Conservation (phyloP, 2,888 invertebrate genomes). For the Tachina grossa region DNA sequence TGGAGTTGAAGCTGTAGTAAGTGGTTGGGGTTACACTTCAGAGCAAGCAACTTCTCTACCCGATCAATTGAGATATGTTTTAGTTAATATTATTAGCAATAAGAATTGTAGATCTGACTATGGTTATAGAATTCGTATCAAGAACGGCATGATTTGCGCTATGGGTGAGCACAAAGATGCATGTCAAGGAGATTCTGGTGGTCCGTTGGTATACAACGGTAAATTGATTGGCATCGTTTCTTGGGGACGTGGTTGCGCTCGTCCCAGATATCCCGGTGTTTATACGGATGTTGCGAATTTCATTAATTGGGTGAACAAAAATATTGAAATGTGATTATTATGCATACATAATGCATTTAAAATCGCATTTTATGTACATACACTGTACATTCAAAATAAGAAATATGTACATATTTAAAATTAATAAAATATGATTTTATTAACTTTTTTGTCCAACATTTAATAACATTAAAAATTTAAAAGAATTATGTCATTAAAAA, state of each 20-base stretch:
- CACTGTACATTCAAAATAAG: no score
- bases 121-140: slow-evolving; percentile 74
- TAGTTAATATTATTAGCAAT: slow-evolving; percentile 81
- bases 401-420: no score
- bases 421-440: no score
- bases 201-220: slow-evolving; percentile 76
- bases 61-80: slow-evolving; percentile 80
- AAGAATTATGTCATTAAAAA: no score
- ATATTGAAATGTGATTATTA: no score
- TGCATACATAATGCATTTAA: no score
- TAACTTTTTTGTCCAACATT: no score
- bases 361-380: no score
- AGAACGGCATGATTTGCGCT: slow-evolving; percentile 77
- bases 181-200: slow-evolving; percentile 80
- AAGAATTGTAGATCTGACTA: slow-evolving; percentile 83
- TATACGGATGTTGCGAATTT: slow-evolving; percentile 76
- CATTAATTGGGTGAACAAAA: no score
- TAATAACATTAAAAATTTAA: no score
- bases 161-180: slow-evolving; percentile 74
- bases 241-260: slow-evolving; percentile 78
- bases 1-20: slow-evolving; percentile 61
- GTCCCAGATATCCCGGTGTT: slow-evolving; percentile 76
- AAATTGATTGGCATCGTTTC: slow-evolving; percentile 78
- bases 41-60: background rate
- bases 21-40: slow-evolving; percentile 72